Conservation (phyloP, 2,888 invertebrate genomes). For the Patella ulyssiponensis region DNA sequence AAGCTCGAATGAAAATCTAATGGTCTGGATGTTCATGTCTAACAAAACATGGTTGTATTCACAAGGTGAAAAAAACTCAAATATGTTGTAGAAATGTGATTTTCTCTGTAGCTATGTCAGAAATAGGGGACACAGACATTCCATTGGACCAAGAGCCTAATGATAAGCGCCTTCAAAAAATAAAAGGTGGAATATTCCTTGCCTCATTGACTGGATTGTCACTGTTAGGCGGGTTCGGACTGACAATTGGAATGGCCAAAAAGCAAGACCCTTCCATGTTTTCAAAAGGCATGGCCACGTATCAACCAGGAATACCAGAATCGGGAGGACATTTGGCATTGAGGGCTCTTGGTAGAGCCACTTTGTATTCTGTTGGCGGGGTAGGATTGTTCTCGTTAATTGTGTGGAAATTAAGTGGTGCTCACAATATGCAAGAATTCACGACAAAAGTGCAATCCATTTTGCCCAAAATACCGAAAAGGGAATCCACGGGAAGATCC, state of each 20-base stretch:
- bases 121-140: too few species aligned
- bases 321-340: constrained; percentile 85
- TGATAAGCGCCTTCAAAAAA: background rate
- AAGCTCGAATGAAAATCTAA: too few species aligned
- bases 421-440: constrained; percentile 86
- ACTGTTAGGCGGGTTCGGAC: constrained; percentile 85
- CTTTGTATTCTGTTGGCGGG: constrained; percentile 88
- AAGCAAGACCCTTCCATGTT: constrained; percentile 86
- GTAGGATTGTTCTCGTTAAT: constrained; percentile 86
- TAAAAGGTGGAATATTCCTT: constrained; percentile 81
- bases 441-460: constrained; percentile 83
- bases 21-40: too few species aligned
- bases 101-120: too few species aligned
- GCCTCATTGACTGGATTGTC: constrained; percentile 84
- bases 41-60: too few species aligned
- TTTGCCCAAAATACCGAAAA: constrained; percentile 84
- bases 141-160: background rate
- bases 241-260: constrained; percentile 83
- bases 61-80: too few species aligned
- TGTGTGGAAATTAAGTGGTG: constrained; percentile 91
- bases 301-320: constrained; percentile 77
- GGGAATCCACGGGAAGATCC: constrained; percentile 85
- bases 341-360: constrained; percentile 90
- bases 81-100: too few species aligned
- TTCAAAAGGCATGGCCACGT: constrained; percentile 74